These are phyloP conservation scores for Hephaestus fuliginosus DNA, from an alignment of 2,797 vertebrate genomes.

Conservation along the genomic window DNA sequence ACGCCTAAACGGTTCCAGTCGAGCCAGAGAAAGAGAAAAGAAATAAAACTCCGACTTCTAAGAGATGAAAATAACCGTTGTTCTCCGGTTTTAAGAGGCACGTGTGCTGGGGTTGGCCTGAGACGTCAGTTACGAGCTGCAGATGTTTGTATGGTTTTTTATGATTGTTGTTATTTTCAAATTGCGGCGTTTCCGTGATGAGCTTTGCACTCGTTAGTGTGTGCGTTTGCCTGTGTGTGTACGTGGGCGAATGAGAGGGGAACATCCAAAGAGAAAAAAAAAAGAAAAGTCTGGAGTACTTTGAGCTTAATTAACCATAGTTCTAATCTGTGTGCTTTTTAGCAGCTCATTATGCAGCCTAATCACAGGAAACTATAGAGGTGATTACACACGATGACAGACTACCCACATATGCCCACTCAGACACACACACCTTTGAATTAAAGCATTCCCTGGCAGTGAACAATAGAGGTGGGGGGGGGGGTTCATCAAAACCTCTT, in stretches of 20 bases:
- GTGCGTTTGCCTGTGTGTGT: slow-evolving; percentile 21
- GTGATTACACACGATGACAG: slow-evolving; percentile 51
- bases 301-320: slow-evolving; percentile 67
- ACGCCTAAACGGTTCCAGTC: slow-evolving; percentile 83
- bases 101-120: slow-evolving; percentile 76
- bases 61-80: slow-evolving; percentile 84
- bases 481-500: slow-evolving; percentile 57
- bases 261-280: slow-evolving; percentile 1
- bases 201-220: slow-evolving; percentile 66
- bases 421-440: slow-evolving; percentile 43
- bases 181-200: slow-evolving; percentile 77
- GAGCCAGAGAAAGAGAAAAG: slow-evolving; percentile 77
- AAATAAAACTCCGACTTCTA: slow-evolving; percentile 78
- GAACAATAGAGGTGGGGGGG: slow-evolving; percentile 24
- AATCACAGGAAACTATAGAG: slow-evolving; percentile 71
- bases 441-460: slow-evolving; percentile 45
- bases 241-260: slow-evolving; percentile 1
- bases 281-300: slow-evolving; percentile 36
- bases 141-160: slow-evolving; percentile 83
- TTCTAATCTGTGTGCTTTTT: slow-evolving; percentile 65
- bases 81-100: slow-evolving; percentile 83
- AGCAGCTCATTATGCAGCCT: slow-evolving; percentile 71
- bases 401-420: slow-evolving; percentile 25
- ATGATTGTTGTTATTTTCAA: slow-evolving; percentile 85
- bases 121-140: slow-evolving; percentile 82